Conservation (phyloP, 2,113 vertebrate genomes). For the Elephantulus edwardii region DNA sequence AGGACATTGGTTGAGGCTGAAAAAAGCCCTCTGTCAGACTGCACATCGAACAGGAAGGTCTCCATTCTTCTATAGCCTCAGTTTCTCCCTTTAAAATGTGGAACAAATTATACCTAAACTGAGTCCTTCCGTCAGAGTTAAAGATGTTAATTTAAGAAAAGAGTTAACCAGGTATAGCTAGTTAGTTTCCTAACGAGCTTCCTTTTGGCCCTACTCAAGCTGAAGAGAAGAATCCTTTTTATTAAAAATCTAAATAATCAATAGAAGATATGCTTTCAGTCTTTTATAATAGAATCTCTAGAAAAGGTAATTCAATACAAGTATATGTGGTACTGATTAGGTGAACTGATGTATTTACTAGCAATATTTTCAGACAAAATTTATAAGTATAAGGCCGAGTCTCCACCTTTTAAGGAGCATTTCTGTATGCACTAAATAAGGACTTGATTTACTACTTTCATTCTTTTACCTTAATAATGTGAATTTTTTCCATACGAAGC, state of each 20-base stretch:
- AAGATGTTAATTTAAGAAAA: not conserved
- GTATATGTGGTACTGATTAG: constrained; percentile 33
- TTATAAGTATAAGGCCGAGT: constrained; percentile 26
- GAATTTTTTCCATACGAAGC: constrained; percentile 47
- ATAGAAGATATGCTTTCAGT: constrained; percentile 22
- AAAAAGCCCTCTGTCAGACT: not conserved
- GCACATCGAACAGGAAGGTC: not conserved
- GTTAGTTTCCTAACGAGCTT: not conserved
- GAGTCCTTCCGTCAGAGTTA: not conserved
- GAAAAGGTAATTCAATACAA: constrained; percentile 31
- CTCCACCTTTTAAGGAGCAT: constrained; percentile 25
- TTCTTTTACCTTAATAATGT: constrained; percentile 62
- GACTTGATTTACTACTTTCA: constrained; percentile 57
- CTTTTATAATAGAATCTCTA: constrained; percentile 9
- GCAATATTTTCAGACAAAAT: constrained; percentile 65
- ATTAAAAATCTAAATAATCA: constrained; percentile 46
- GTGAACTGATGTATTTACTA: constrained; percentile 49
- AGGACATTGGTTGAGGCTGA: not conserved
- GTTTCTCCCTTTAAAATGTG: not conserved
- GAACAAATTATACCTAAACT: not conserved
- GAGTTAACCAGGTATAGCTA: not conserved
- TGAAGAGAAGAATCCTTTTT: constrained; percentile 11
- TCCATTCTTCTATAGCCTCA: not conserved
- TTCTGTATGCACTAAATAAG: constrained; percentile 25
- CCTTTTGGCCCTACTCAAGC: constrained; percentile 12